These are phyloP conservation scores for Nycticryphes semicollaris DNA, from an alignment of 2,113 vertebrate species.

Conservation along the genomic window DNA sequence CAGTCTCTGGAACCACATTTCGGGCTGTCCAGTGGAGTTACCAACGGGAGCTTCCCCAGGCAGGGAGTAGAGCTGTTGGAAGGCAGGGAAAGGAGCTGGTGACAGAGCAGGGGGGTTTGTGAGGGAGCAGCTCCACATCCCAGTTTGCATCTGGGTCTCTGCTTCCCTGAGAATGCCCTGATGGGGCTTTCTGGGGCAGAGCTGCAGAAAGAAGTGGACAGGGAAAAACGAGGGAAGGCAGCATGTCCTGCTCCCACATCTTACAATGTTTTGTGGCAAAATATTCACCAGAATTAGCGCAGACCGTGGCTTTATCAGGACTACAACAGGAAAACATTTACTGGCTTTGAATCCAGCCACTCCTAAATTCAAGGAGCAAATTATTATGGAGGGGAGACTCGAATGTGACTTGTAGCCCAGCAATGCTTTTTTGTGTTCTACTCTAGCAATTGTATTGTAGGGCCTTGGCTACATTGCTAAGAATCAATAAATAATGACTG, in stretches of 20 bases:
- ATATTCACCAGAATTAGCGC: neutral
- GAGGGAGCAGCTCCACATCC: neutral
- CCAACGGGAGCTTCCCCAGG: conserved; percentile 11
- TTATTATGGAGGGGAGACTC: neutral
- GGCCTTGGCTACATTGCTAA: neutral
- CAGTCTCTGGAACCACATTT: neutral
- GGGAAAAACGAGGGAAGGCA: neutral
- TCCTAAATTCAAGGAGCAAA: neutral
- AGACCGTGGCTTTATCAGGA: neutral
- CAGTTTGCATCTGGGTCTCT: neutral
- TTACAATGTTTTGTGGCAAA: neutral
- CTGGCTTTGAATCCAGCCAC: neutral
- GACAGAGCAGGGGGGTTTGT: neutral
- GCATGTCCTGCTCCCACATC: neutral
- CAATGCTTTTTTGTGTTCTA: neutral
- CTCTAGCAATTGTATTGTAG: neutral
- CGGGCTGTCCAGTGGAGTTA: neutral
- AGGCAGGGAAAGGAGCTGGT: conserved; percentile 25
- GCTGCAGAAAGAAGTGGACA: neutral
- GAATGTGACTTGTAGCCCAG: neutral
- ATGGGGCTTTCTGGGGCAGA: neutral
- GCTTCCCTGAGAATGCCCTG: neutral
- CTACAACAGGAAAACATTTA: neutral
- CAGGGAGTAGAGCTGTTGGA: conserved; percentile 1
- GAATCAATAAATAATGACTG: neutral